Percentiles rank a stretch among this genome's conserved stretches.
Evolutionary conservation across 2,888 invertebrate species (phyloP).

Genomic region (Lutraria lutraria): DNA sequence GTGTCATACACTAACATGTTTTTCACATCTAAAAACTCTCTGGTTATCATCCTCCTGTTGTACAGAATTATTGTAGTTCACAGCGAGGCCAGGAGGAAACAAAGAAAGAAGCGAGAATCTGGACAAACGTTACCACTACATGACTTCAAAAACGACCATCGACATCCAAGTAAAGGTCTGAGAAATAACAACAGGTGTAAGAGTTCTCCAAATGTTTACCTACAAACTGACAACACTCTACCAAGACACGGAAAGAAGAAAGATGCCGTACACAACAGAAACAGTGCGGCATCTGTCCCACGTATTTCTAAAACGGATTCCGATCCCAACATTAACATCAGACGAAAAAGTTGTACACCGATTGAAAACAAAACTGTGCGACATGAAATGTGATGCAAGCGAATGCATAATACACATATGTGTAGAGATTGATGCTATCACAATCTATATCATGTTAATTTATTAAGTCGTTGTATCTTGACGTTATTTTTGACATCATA

Average conservation of each 20-base stretch:
- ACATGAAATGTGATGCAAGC: neutral
- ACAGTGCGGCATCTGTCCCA: neutral
- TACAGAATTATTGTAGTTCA: slow-evolving; percentile 90
- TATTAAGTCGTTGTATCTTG: neutral
- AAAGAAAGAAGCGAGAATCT: slow-evolving; percentile 43
- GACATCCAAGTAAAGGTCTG: slow-evolving; percentile 25
- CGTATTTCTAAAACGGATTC: neutral
- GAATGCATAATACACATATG: neutral
- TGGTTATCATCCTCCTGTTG: slow-evolving; percentile 95
- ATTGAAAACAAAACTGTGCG: neutral
- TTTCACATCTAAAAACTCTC: slow-evolving; percentile 96
- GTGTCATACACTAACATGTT: slow-evolving; percentile 98
- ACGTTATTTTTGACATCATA: neutral
- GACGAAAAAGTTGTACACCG: neutral
- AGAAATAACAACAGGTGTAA: slow-evolving; percentile 40
- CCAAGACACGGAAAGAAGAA: slow-evolving; percentile 44
- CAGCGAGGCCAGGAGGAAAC: slow-evolving; percentile 54
- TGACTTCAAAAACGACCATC: slow-evolving; percentile 53
- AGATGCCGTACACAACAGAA: neutral
- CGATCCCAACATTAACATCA: neutral
- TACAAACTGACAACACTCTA: slow-evolving; percentile 9
- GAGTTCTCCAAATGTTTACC: slow-evolving; percentile 52
- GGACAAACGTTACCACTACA: slow-evolving; percentile 36
- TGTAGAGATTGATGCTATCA: neutral
- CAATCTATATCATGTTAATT: neutral